A percentile compares a stretch with the other conserved stretches of the same genome.
Evolutionary conservation across 2,888 invertebrate species (phyloP).

Genomic region (Brachyptera risi): DNA sequence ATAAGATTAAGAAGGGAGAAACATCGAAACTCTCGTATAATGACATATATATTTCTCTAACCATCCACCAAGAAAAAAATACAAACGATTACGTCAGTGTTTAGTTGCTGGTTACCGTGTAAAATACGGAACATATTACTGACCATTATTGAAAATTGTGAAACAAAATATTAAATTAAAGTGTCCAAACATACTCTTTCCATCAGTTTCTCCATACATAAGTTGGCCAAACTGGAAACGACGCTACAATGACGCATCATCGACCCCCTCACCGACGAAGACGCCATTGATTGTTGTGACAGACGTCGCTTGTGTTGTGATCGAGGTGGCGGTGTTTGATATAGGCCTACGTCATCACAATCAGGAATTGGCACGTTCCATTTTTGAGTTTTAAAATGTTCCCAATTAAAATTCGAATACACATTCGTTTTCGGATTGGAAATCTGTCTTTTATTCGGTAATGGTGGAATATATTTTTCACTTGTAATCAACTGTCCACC

Average conservation of each 20-base stretch:
- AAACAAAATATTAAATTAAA: too few relatives aligned
- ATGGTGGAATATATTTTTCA: neutral
- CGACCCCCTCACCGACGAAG: constrained; percentile 10
- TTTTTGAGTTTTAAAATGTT: constrained; percentile 24
- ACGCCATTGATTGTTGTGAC: constrained; percentile 14
- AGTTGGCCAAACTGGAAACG: constrained; percentile 31
- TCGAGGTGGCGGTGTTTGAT: too few relatives aligned
- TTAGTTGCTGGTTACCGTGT: too few relatives aligned
- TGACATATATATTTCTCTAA: too few relatives aligned
- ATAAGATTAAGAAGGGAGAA: too few relatives aligned
- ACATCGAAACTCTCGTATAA: too few relatives aligned
- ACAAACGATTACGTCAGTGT: too few relatives aligned
- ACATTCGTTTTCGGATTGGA: neutral
- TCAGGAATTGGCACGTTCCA: neutral
- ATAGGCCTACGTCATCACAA: constrained; percentile 20
- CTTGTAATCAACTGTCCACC: neutral
- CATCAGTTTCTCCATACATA: constrained; percentile 55
- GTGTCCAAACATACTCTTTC: constrained; percentile 50
- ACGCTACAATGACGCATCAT: constrained; percentile 2
- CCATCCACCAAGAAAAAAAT: too few relatives aligned
- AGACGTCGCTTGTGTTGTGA: constrained; percentile 15
- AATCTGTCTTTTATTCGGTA: neutral
- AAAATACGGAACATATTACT: too few relatives aligned
- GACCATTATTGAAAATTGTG: too few relatives aligned
- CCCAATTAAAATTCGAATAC: constrained; percentile 23